These are phyloP conservation scores for Sarcophaga bullata DNA, from an alignment of 1,140 invertebrate genomes.

Conservation along the genomic window DNA sequence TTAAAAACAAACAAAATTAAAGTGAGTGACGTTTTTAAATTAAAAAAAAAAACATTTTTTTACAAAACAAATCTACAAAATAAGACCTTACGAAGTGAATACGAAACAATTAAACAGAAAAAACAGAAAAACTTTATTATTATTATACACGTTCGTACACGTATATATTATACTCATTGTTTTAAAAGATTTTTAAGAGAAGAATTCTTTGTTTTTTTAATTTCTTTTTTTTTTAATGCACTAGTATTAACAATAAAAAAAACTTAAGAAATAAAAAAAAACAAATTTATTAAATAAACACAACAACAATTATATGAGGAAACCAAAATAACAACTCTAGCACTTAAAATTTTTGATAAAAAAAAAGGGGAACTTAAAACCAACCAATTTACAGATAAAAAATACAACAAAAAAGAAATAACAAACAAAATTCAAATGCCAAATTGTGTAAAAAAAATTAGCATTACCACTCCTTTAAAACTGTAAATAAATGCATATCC, in stretches of 20 bases:
- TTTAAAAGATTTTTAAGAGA: not conserved
- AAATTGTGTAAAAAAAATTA: not conserved
- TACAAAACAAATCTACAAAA: constrained; percentile 5
- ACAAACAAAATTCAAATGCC: constrained; percentile 4
- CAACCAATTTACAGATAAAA: constrained; percentile 18
- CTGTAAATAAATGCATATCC: constrained; percentile 15
- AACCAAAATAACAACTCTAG: not conserved
- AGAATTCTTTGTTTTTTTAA: not conserved
- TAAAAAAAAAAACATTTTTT: not conserved
- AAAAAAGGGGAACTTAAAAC: not conserved
- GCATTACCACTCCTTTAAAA: not conserved
- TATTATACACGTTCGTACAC: no score
- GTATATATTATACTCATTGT: not conserved
- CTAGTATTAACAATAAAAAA: not conserved
- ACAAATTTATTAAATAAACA: not conserved
- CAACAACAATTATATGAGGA: not conserved
- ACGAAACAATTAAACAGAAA: not conserved
- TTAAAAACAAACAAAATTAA: not conserved
- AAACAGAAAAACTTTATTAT: no score
- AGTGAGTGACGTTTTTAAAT: not conserved
- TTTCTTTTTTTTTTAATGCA: not conserved
- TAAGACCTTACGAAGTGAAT: not conserved
- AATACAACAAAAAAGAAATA: no score
- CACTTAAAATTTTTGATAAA: constrained; percentile 16
- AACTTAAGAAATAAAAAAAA: no score